phyloP scores from a whole-genome alignment of 1,140 invertebrate genomes.

The Cydia amplana region DNA sequence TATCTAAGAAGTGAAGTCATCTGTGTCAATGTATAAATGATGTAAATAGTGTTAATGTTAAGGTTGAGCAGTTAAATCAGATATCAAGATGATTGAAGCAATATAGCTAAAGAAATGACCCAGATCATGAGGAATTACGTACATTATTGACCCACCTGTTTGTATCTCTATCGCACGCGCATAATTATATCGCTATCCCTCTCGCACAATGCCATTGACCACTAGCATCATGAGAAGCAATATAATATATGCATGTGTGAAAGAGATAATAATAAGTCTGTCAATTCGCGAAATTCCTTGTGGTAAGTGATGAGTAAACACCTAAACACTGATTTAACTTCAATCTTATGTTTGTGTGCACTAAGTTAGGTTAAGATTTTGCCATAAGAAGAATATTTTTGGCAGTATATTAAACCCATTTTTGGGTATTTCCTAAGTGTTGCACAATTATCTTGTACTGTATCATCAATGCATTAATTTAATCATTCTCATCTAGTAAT shows the following conservation, averaged over 20 bases:
- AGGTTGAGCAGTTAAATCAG: slow-evolving; percentile 14
- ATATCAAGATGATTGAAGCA: neutral
- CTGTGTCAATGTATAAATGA: slow-evolving; percentile 22
- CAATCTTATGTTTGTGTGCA: neutral
- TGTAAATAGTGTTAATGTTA: neutral
- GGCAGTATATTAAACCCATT: neutral
- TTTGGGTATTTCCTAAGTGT: slow-evolving; percentile 3
- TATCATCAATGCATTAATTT: neutral
- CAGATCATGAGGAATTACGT: too few relatives aligned
- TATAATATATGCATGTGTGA: too few relatives aligned
- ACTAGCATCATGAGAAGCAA: too few relatives aligned
- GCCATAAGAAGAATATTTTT: neutral
- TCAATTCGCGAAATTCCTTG: too few relatives aligned
- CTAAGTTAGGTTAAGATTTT: slow-evolving; percentile 1
- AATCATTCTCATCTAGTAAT: neutral
- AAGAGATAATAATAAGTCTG: too few relatives aligned
- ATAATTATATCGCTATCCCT: too few relatives aligned
- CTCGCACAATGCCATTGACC: too few relatives aligned
- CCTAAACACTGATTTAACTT: neutral
- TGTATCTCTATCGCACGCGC: too few relatives aligned
- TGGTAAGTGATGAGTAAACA: neutral
- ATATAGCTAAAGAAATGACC: neutral
- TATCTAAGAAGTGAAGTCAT: slow-evolving; percentile 51
- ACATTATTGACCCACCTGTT: too few relatives aligned
- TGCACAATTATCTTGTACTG: neutral